A percentile compares a stretch with the other conserved stretches of the same genome.
These are phyloP conservation scores for Silurus lanzhouensis DNA, from an alignment of 2,797 vertebrate species.

Conservation along the genomic window DNA sequence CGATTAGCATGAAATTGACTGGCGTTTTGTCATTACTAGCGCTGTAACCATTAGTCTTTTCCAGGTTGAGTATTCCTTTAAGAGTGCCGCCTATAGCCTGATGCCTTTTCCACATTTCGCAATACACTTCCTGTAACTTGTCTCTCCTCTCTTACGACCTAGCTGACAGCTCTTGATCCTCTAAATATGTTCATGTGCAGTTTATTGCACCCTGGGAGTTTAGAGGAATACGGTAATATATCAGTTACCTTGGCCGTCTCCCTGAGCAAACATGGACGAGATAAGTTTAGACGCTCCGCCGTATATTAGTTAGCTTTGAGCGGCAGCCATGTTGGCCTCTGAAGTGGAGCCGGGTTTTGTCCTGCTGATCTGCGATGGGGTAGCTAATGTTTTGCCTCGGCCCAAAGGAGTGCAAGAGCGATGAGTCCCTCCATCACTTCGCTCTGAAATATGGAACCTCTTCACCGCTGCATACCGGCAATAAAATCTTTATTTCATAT, in stretches of 20 bases:
- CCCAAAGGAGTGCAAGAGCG: constrained; percentile 44
- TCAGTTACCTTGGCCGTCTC: constrained; percentile 38
- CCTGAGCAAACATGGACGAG: constrained; percentile 20
- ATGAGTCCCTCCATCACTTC: constrained; percentile 44
- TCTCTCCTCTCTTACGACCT: constrained; percentile 33
- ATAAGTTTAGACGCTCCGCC: constrained; percentile 25
- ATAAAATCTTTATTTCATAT: constrained; percentile 66
- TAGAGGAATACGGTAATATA: constrained; percentile 40
- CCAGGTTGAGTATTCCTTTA: constrained; percentile 11
- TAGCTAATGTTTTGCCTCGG: constrained; percentile 41
- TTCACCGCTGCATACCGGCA: constrained; percentile 49
- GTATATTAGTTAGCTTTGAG: constrained; percentile 39
- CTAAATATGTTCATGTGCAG: constrained; percentile 48
- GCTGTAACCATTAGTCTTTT: not conserved
- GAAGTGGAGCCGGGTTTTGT: constrained; percentile 22
- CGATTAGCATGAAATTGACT: not conserved
- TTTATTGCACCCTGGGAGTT: constrained; percentile 40
- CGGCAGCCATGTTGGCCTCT: constrained; percentile 16
- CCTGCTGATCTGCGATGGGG: constrained; percentile 34
- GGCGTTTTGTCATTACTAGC: not conserved
- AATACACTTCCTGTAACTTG: constrained; percentile 29
- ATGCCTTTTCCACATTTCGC: constrained; percentile 44
- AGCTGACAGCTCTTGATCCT: constrained; percentile 42
- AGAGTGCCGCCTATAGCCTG: not conserved
- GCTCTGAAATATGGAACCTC: constrained; percentile 50